phyloP scores from a whole-genome alignment of 2,797 vertebrate species.

The Parauchenoglanis ngamensis region DNA sequence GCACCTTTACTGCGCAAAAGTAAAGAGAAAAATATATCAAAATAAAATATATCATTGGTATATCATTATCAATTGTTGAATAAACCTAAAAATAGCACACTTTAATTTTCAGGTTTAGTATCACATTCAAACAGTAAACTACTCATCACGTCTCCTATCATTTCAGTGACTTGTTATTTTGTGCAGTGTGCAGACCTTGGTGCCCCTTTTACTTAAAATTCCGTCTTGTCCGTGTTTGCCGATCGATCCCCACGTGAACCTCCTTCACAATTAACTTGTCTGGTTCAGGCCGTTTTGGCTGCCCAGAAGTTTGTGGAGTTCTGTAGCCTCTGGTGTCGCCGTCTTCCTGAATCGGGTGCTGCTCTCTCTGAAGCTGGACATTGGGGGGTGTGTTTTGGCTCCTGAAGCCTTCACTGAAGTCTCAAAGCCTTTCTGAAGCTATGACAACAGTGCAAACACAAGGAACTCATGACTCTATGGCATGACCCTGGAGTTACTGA shows the following conservation, averaged over 20 bases:
- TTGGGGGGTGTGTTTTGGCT: conserved; percentile 21
- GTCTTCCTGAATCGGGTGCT: conserved; percentile 23
- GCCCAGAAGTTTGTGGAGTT: conserved; percentile 23
- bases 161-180: background rate
- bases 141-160: background rate
- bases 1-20: background rate
- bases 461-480: background rate
- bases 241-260: no score
- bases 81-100: background rate
- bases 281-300: conserved; percentile 9
- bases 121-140: background rate
- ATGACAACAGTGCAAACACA: background rate
- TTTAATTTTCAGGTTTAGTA: background rate
- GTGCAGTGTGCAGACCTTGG: background rate
- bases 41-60: background rate
- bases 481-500: background rate
- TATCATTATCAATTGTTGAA: background rate
- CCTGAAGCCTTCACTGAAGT: background rate
- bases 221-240: background rate
- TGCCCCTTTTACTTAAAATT: no score
- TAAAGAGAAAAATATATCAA: background rate
- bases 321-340: conserved; percentile 15
- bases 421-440: conserved; percentile 23
- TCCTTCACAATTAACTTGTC: background rate
- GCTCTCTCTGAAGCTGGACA: conserved; percentile 32